phyloP scores from a whole-genome alignment of 1,140 invertebrate genomes.

The Geopemphigus sp. region DNA sequence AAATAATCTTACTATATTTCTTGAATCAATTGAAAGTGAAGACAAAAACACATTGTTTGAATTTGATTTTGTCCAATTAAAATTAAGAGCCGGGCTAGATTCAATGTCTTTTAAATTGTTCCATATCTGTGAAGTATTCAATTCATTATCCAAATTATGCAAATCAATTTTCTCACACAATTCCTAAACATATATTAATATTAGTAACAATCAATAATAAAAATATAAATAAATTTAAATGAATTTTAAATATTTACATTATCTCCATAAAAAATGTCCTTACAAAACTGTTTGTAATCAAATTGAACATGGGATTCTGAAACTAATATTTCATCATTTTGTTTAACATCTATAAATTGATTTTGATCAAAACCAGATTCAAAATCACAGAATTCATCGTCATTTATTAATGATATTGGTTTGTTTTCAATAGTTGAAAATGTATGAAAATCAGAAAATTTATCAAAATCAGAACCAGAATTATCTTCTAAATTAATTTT shows the following conservation, averaged over 20 bases:
- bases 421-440: neutral
- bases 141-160: slow-evolving; percentile 58
- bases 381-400: slow-evolving; percentile 1
- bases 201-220: neutral
- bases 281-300: slow-evolving; percentile 33
- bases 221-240: neutral
- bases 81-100: slow-evolving; percentile 67
- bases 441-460: slow-evolving; percentile 39
- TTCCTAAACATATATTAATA: neutral
- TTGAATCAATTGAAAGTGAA: slow-evolving; percentile 74
- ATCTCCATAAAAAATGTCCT: slow-evolving; percentile 21
- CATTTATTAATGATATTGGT: neutral
- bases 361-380: neutral
- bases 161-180: slow-evolving; percentile 30
- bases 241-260: slow-evolving; percentile 6
- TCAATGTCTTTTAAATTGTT: slow-evolving; percentile 65
- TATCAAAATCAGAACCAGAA: slow-evolving; percentile 15
- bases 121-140: slow-evolving; percentile 55
- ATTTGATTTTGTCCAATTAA: slow-evolving; percentile 69
- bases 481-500: slow-evolving; percentile 6
- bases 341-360: neutral
- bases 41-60: slow-evolving; percentile 68
- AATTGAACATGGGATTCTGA: neutral
- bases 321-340: neutral
- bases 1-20: slow-evolving; percentile 72